A percentile compares a stretch with the other conserved stretches of the same genome.
These are phyloP conservation scores for Leptonema lineaticorne DNA, from an alignment of 1,140 invertebrate genomes.

Conservation along the genomic window DNA sequence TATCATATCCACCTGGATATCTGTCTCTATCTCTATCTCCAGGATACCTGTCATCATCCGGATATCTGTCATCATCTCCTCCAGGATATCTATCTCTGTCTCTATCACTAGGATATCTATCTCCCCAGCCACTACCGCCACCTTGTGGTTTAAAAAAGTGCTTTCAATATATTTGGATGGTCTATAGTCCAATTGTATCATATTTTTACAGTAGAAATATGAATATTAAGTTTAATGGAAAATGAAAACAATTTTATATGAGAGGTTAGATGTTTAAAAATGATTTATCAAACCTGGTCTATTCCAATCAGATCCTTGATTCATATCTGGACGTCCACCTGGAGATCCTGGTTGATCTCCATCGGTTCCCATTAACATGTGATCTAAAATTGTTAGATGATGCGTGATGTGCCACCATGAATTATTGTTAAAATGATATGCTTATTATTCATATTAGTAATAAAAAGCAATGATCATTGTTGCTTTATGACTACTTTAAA, in stretches of 20 bases:
- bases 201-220: slow-evolving; percentile 8
- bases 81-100: slow-evolving; percentile 49
- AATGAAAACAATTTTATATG: slow-evolving; percentile 6
- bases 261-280: background rate
- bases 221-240: background rate
- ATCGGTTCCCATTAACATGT: slow-evolving; percentile 40
- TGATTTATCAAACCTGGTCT: slow-evolving; percentile 36
- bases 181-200: slow-evolving; percentile 33
- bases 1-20: slow-evolving; percentile 46
- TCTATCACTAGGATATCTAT: slow-evolving; percentile 39
- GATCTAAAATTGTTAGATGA: slow-evolving; percentile 39
- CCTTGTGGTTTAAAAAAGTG: slow-evolving; percentile 41
- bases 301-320: slow-evolving; percentile 30
- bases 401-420: slow-evolving; percentile 27
- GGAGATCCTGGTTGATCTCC: slow-evolving; percentile 33
- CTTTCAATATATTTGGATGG: slow-evolving; percentile 34
- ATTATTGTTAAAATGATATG: slow-evolving; percentile 12
- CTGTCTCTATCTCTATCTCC: slow-evolving; percentile 39
- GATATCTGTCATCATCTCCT: slow-evolving; percentile 52
- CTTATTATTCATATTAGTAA: slow-evolving; percentile 17
- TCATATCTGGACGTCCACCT: slow-evolving; percentile 29
- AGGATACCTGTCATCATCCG: slow-evolving; percentile 48
- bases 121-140: slow-evolving; percentile 47
- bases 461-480: background rate
- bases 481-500: background rate